Evolutionary conservation across 2,113 vertebrate genomes (phyloP), one percentile per base, ranked within the genome.

Genomic region (Pollachius pollachius): DNA sequence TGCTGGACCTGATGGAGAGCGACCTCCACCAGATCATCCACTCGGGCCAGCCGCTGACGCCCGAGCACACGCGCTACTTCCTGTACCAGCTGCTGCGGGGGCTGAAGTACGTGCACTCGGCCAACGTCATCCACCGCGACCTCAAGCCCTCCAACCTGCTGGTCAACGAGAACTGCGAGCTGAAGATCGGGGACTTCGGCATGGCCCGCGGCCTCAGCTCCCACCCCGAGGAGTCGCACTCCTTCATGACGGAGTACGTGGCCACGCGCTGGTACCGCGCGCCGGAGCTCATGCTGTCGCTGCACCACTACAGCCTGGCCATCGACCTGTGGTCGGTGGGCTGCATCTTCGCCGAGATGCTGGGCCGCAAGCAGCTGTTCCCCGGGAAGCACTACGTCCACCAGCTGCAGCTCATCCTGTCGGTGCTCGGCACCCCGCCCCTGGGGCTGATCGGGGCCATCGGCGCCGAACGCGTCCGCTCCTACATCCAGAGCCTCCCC

Each of bases 21-120:
- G 97, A 99, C 90, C 89, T 99, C 0, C 97, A 98, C 85, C 97
- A 99, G 90, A 98, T 99, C 84, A 98, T 99, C 85, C 96, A 98
- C 83, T 99, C 97, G 0, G 70, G 91, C 0, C 97, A 99, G 62
- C 94, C 95, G 0, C 81, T 99, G 4, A 96, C 95, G 0, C 66
- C 95, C 27, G 96, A 99, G 80, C 97, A 99, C 48, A 96, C 95
- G 0, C 95, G 96, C 25, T 99, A 99, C 85, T 99, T 99, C 84
- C 89, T 98, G 0, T 99, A 99, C 93, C 97, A 99, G 72, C 94
- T 98, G 0, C 92, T 99, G 0, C 94, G 97, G 1, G 97, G 97
- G 64, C 94, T 99, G 62, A 99, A 98, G 77, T 99, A 98, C 73
- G 94, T 99, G 87, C 97, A 98, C 83, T 98, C 96, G 0, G 97